Evolutionary conservation across 1,140 invertebrate species (phyloP), one percentile per base, ranked within the genome.

Genomic region (Portunus trituberculatus): DNA sequence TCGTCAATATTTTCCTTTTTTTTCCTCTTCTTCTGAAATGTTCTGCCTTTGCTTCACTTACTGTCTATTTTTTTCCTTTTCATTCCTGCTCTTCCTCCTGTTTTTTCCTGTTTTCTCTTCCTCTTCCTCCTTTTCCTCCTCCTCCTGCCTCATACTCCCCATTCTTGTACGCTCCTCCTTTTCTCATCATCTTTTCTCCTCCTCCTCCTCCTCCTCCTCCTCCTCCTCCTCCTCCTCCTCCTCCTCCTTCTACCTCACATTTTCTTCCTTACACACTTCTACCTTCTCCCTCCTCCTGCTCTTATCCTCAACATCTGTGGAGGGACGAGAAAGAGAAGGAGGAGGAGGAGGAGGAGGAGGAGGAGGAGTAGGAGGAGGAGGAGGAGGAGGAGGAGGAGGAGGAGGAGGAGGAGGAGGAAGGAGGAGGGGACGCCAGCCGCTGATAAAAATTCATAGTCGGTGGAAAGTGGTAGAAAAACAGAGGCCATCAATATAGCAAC

Each of bases 391-490:
- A 39, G 39, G 6, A 6, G 39, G 6, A 31, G 25, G 39, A 39
- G 39, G 39, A 39, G 39, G 39, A 39, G 39, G 39, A 39, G 6
- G 39, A 39, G 39, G 39, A 39, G 39, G 39, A 39, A 7, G 39
- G 6, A 39, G 39, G 6, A 6, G 39, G 6, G 59, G 25, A 46
- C 76, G 48, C 88, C 87, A 32, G 25, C 59, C 93, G 45, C 93
- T 94, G 93, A 94, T 94, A 94, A 94, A 94, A 94, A 94, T 94
- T 94, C 93, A 94, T 94, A 94, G 87, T 90, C 87, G 59, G 52
- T 48, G 93, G 87, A 94, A 94, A 83, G 86, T 82, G 88, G 59
- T 90, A 94, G 83, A 94, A 94, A 94, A 94, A 94, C 93, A 94
- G 88, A 59, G 29, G 32, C 93, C 88, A 94, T 94, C 93, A 94